These are phyloP conservation scores for Lepetodrilus schrolli DNA, from an alignment of 2,888 invertebrate genomes.

Conservation along the genomic window DNA sequence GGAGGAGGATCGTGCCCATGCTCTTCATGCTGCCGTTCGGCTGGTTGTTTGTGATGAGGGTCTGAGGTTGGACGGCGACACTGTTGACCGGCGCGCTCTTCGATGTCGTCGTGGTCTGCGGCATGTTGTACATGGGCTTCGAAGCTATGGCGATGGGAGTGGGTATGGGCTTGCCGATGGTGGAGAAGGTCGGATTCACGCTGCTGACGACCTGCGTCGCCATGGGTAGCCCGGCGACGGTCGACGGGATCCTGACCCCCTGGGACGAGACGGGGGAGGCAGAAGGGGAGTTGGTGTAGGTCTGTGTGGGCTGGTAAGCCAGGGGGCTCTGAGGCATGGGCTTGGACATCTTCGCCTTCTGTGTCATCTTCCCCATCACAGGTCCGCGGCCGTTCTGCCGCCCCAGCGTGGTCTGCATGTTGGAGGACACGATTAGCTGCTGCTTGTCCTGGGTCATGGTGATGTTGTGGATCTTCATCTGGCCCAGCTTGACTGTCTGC, in stretches of 20 bases:
- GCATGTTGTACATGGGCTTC: slow-evolving; percentile 49
- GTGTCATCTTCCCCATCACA: slow-evolving; percentile 66
- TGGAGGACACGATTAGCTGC: slow-evolving; percentile 68
- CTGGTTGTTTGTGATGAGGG: slow-evolving; percentile 46
- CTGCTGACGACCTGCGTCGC: slow-evolving; percentile 45
- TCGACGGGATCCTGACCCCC: slow-evolving; percentile 36
- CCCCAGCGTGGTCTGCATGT: slow-evolving; percentile 67
- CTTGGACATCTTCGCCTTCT: slow-evolving; percentile 44
- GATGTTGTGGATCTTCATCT: slow-evolving; percentile 72
- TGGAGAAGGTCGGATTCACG: slow-evolving; percentile 63
- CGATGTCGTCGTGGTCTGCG: background rate
- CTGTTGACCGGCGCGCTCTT: slow-evolving; percentile 38
- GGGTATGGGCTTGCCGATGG: slow-evolving; percentile 65
- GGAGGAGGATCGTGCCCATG: slow-evolving; percentile 55
- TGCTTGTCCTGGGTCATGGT: slow-evolving; percentile 68
- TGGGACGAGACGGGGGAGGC: slow-evolving; percentile 35
- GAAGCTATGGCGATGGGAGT: slow-evolving; percentile 70
- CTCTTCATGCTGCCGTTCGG: slow-evolving; percentile 50
- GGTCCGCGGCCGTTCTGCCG: slow-evolving; percentile 62
- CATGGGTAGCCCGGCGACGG: slow-evolving; percentile 47
- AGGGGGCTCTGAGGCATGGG: slow-evolving; percentile 32
- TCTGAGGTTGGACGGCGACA: slow-evolving; percentile 44
- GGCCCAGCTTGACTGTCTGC: slow-evolving; percentile 48
- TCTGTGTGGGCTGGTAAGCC: slow-evolving; percentile 34
- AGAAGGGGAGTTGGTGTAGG: too few relatives aligned